Percentiles rank a stretch among this genome's conserved stretches.
Conservation (phyloP, 2,797 vertebrate genomes). For the Eidolon dupreanum region DNA sequence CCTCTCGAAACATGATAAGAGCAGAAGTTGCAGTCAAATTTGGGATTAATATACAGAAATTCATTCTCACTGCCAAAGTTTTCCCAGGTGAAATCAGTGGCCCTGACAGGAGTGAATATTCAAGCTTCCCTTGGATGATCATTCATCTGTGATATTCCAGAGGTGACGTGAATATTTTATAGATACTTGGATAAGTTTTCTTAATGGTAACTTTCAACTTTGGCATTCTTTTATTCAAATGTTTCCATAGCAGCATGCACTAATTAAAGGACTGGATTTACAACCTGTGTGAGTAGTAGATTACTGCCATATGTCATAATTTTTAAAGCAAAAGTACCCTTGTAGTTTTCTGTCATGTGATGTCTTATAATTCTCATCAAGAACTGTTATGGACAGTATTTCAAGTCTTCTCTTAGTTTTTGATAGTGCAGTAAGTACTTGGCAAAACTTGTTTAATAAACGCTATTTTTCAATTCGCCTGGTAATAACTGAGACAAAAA, state of each 20-base stretch:
- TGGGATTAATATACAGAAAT: background rate
- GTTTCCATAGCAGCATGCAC: background rate
- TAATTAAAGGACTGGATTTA: background rate
- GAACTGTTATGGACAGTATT: background rate
- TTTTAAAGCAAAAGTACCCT: background rate
- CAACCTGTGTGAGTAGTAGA: background rate
- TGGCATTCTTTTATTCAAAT: background rate
- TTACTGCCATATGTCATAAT: background rate
- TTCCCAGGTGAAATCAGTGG: background rate
- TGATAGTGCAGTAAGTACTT: background rate
- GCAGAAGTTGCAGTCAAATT: background rate
- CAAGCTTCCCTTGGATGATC: background rate
- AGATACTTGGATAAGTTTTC: background rate
- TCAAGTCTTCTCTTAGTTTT: background rate
- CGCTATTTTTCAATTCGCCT: background rate
- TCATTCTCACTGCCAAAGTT: background rate
- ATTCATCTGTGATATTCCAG: background rate
- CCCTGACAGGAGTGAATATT: background rate
- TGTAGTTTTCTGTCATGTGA: background rate
- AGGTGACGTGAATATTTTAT: background rate
- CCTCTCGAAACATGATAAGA: background rate
- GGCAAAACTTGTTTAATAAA: slow-evolving; percentile 25
- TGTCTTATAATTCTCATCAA: background rate
- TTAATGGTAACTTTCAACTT: background rate
- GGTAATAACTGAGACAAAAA: slow-evolving; percentile 37